phyloP scores from a whole-genome alignment of 2,113 vertebrate species.

The Gracilinanus agilis region DNA sequence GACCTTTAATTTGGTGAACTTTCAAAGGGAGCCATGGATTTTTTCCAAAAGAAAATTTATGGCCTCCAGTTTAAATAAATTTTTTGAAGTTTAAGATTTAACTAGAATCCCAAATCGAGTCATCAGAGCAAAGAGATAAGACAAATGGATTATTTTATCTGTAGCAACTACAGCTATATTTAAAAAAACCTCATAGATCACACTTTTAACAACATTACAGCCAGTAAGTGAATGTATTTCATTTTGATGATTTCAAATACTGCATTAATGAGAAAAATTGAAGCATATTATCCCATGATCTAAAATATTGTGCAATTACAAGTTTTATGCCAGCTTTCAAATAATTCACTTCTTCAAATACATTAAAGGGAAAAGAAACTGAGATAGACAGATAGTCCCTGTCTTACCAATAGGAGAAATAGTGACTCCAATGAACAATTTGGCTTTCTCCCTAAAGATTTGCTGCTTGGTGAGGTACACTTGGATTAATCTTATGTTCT shows the following conservation, averaged over 20 bases:
- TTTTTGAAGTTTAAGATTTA: constrained; percentile 54
- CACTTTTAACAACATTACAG: constrained; percentile 77
- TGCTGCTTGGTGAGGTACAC: neutral
- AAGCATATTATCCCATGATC: constrained; percentile 78
- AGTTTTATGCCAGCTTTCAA: constrained; percentile 68
- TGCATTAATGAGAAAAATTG: constrained; percentile 85
- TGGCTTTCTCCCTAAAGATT: constrained; percentile 31
- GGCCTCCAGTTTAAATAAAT: constrained; percentile 8
- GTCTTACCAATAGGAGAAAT: constrained; percentile 29
- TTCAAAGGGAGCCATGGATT: constrained; percentile 34
- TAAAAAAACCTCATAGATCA: constrained; percentile 81
- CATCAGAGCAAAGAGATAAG: constrained; percentile 49
- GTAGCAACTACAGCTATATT: constrained; percentile 62
- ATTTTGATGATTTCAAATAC: constrained; percentile 83
- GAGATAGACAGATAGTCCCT: constrained; percentile 43
- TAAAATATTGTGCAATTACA: constrained; percentile 72
- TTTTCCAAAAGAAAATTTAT: constrained; percentile 27
- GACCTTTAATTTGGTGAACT: neutral
- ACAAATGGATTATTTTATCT: constrained; percentile 68
- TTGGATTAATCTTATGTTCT: constrained; percentile 53
- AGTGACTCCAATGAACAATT: constrained; percentile 12
- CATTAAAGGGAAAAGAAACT: neutral
- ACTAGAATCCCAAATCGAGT: constrained; percentile 49
- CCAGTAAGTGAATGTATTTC: constrained; percentile 82
- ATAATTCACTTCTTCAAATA: constrained; percentile 60